Evolutionary conservation across 2,797 vertebrate species (phyloP), one percentile per base, ranked within the genome.

Genomic region (Decapterus maruadsi): DNA sequence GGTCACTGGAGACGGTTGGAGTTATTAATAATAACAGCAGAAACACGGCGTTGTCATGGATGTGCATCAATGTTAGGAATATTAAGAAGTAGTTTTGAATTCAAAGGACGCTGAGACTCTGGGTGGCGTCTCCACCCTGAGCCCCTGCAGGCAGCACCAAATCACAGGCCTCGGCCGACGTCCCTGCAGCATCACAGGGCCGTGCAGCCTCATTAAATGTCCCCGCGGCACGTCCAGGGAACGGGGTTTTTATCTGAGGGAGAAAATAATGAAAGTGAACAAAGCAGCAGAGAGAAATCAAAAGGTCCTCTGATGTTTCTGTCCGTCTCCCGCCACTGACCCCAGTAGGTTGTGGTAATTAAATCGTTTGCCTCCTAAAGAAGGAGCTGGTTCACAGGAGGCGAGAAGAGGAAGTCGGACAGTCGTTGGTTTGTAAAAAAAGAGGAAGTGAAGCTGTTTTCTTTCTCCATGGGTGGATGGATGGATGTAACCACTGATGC

Each of bases 401-500:
- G 60, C 4, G 68, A 83, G 86, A 91, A 81, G 86, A 80, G 90
- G 90, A 93, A 93, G 29, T 90, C 12, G 17, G 74, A 64, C 45
- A 38, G 55, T 16, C 19, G 81, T 78, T 84, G 0, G 89, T 92
- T 92, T 80, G 61, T 46, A 73, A 91, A 26, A 73, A 91, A 26
- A 26, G 81, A 87, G 91, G 89, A 91, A 92, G 79, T 76, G 75
- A 75, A 60, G 73, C 31, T 0, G 0, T 36, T 36, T 36, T 38
- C 72, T 80, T 66, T 55, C 72, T 60, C 50, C 1, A 22, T 1
- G 13, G 54, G 48, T 14, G 22, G 65, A 29, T 5, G 36, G 58
- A 29, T 5, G 31, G 3, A 26, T 26, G 26, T 26, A 26, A 26
- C 26, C 26, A 3, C 26, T 26, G 26, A 26, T 26, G 26, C 26